Base-by-base conservation (phyloP, 1,140 invertebrate genomes). In the Cardiocondyla obscurior region DNA sequence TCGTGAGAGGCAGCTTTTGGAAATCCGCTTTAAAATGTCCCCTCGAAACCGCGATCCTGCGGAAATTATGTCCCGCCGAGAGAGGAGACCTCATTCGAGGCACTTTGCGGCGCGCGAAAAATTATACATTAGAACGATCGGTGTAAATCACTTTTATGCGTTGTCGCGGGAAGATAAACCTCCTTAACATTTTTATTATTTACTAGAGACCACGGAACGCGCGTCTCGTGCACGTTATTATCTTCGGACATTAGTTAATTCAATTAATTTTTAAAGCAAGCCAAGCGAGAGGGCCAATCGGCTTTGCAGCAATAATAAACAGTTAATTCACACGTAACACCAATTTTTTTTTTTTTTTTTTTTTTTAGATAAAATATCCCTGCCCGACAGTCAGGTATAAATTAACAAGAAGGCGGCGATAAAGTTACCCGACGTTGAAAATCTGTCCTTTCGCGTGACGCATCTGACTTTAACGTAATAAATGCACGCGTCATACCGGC, bases 1-100 rank as follows among this genome's bases (percentile, higher is more conserved):
- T 36, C 49, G 30, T 85, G 73, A 86, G 84, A 82, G 73, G 85
- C 57, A 58, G 16, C 46, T 77, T 67, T 67, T 77, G 25, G 65
- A 79, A 79, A 79, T 79, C 46, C 25, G 46, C 22, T 69, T 79
- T 69, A 42, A 79, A 69, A 69, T 67, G 12, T 30, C 46, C 2
- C 2, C n/a, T 53, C 28, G 42, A 79, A 67, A 55, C 3, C 7
- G 14, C 2, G 16, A 39, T 53, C 30, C 10, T 3, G 10, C 33
- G 7, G 14, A 12, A 67, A 55, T 79, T 79, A 51, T 67, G 33
- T 77, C 16, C 69, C 22, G 7, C 12, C 12, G 22, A 10, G 36
- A 28, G 22, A 69, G 42, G 25, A 30, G 4, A 6, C 28, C 33
- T 42, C n/a, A 39, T 36, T 33, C 12, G 2, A 49, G 28, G 14